These are phyloP conservation scores for Psix sp. DNA, from an alignment of 1,140 invertebrate species.

Conservation along the genomic window DNA sequence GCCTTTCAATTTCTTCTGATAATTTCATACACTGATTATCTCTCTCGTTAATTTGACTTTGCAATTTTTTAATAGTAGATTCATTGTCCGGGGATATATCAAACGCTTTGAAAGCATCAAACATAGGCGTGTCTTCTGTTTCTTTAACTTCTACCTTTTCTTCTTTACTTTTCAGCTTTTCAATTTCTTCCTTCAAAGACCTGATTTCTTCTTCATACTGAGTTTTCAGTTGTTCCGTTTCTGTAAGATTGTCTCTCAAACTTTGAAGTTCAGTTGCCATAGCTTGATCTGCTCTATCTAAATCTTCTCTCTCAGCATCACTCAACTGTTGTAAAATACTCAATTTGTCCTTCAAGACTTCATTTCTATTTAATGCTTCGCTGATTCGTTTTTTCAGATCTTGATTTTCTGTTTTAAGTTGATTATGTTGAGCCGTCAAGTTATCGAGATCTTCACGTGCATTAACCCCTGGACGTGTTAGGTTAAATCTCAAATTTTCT, in stretches of 20 bases:
- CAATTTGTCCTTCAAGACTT: conserved; percentile 77
- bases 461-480: conserved; percentile 36
- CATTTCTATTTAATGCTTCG: conserved; percentile 78
- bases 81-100: conserved; percentile 31
- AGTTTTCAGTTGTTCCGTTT: conserved; percentile 16
- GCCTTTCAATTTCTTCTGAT: conserved; percentile 47
- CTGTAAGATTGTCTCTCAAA: conserved; percentile 26
- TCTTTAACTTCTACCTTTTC: conserved; percentile 40
- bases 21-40: conserved; percentile 59
- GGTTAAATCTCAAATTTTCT: conserved; percentile 62
- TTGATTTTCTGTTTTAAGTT: conserved; percentile 79
- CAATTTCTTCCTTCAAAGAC: conserved; percentile 16
- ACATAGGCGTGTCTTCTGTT: conserved; percentile 43
- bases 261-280: conserved; percentile 36
- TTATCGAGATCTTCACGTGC: conserved; percentile 65
- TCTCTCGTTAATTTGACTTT: conserved; percentile 33
- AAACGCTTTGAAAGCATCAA: conserved; percentile 66
- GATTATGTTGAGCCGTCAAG: conserved; percentile 58
- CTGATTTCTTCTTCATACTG: conserved; percentile 21
- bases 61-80: conserved; percentile 40
- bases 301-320: conserved; percentile 67
- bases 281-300: conserved; percentile 67
- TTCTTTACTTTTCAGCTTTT: conserved; percentile 1
- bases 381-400: conserved; percentile 78
- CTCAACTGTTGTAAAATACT: conserved; percentile 73